Evolutionary conservation across 1,140 invertebrate genomes (phyloP).

Genomic region (Sycobia sp.): DNA sequence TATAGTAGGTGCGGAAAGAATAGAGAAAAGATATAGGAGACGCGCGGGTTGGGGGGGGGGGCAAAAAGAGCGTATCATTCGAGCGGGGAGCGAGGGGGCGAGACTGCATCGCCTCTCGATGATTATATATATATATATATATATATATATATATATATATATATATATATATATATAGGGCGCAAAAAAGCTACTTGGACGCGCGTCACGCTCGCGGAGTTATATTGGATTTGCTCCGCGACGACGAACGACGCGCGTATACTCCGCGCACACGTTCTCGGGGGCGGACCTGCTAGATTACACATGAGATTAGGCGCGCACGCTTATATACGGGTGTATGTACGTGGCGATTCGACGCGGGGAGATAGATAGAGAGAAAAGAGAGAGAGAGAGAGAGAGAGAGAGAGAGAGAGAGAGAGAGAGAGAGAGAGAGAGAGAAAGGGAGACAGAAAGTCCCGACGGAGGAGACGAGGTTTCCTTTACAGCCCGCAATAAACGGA

Average conservation of each 20-base stretch:
- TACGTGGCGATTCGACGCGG: conserved; percentile 32
- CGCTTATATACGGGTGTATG: conserved; percentile 22
- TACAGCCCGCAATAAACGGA: conserved; percentile 28
- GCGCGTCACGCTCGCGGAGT: conserved; percentile 52
- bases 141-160: too few species aligned
- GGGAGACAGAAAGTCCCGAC: too few species aligned
- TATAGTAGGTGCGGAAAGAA: too few species aligned
- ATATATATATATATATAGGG: too few species aligned
- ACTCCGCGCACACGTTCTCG: background rate
- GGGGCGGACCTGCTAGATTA: conserved; percentile 58
- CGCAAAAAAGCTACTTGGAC: too few species aligned
- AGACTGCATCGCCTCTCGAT: background rate
- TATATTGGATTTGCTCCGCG: conserved; percentile 57
- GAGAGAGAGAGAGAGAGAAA: too few species aligned
- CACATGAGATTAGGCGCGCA: conserved; percentile 53
- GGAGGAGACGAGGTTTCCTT: conserved; percentile 32
- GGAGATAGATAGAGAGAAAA: too few species aligned
- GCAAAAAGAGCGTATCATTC: conserved; percentile 2
- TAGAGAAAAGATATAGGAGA: background rate
- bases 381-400: too few species aligned
- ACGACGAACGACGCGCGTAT: conserved; percentile 36
- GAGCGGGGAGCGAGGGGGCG: background rate
- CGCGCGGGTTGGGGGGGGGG: background rate
- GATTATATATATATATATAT: too few species aligned
- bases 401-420: too few species aligned